Evolutionary conservation across 2,113 vertebrate species (phyloP).

Genomic region (Cephalopterus ornatus): DNA sequence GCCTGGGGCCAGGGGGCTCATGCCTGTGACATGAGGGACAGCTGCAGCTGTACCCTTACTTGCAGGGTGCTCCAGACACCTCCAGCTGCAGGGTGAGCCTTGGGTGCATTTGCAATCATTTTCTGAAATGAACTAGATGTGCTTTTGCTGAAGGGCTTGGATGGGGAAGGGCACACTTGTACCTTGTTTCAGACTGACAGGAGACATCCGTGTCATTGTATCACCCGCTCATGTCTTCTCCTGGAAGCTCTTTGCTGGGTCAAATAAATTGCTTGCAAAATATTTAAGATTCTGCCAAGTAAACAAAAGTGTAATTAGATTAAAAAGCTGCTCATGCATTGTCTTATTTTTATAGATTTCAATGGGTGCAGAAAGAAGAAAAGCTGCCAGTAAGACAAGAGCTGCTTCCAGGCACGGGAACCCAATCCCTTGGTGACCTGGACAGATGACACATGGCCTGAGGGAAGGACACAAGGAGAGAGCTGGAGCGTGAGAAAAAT

Average conservation of each 20-base stretch:
- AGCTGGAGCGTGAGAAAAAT: background rate
- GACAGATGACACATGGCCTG: background rate
- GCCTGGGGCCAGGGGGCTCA: background rate
- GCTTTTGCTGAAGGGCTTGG: background rate
- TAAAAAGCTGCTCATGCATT: background rate
- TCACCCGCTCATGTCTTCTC: background rate
- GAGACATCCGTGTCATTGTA: background rate
- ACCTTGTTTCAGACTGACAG: background rate
- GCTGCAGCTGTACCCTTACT: background rate
- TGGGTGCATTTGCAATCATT: background rate
- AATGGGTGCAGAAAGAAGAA: background rate
- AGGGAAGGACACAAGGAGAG: background rate
- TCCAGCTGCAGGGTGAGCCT: background rate
- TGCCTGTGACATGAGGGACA: background rate
- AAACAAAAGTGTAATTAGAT: conserved; percentile 5
- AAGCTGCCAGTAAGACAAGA: background rate
- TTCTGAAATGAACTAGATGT: fast-evolving
- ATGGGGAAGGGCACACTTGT: background rate
- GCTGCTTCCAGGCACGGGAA: background rate
- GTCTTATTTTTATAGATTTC: background rate
- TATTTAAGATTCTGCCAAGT: conserved; percentile 1
- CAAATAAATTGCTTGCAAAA: conserved; percentile 10
- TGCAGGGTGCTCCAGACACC: background rate
- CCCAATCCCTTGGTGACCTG: background rate
- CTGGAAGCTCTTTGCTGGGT: background rate